Base-by-base conservation (phyloP, 2,113 vertebrate species). In the Alethe castanea region DNA sequence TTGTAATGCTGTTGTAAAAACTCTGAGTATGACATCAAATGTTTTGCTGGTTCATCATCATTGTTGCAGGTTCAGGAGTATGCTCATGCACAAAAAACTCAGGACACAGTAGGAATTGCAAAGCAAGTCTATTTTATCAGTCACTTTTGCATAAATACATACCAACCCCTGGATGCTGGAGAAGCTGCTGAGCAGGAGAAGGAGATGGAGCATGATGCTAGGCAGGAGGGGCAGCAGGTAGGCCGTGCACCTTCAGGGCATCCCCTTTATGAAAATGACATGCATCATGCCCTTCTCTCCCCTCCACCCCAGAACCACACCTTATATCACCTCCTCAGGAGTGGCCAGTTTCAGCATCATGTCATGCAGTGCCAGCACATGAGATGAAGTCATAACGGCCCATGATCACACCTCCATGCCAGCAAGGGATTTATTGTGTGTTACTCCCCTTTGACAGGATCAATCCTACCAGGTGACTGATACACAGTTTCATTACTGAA, bases 321-420 rank as follows among this genome's bases (percentile, higher is more conserved):
- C 8, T 60, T 35, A 2, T 3, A 20, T 44, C 38, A 36, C 16
- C 25, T 44, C 38, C 33, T 31, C 56, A 26, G 38, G 26, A 20
- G 22, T 14, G 33, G 26, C 16, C 38, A 20, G 10, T 36, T 44
- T 29, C 36, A 44, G 5, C 31, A 12, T 71, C 25, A 31, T 24
- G 19, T 52, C 31, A 24, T 0, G 0, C 12, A 19, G 12, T 15
- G 6, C 36, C 36, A 19, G 0, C 0, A 1, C 45, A 6, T 24
- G 36, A 60, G 36, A 29, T 18, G 19, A n/a, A 16, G 17, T 19
- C 25, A 5, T 25, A 71, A 31, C 2, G 1, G 16, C 25, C 25
- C 25, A 5, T 44, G 80, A 25, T 53, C 45, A 35, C 25, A 35
- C 25, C 16, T 35, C 26, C 13, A 2, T 44, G 47, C 33, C 38